These are phyloP conservation scores for Melanerpes aurifrons DNA, from an alignment of 2,113 vertebrate species.

Conservation along the genomic window DNA sequence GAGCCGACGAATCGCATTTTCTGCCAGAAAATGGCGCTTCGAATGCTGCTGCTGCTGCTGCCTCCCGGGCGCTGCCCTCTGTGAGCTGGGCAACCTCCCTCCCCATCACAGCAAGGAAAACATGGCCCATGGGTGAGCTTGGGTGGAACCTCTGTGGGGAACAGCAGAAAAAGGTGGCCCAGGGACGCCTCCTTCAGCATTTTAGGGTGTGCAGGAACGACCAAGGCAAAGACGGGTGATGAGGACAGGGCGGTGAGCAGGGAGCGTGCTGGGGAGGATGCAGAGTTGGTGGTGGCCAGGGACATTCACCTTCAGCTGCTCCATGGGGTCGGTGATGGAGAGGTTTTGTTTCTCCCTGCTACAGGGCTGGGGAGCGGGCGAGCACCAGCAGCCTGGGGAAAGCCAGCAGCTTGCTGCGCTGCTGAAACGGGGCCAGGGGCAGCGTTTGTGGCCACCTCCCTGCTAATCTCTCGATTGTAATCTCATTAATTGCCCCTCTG, in stretches of 20 bases:
- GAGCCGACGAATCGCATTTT: neutral
- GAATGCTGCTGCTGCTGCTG: neutral
- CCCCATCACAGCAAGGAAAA: neutral
- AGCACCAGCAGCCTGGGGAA: neutral
- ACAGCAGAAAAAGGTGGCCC: neutral
- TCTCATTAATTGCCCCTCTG: conserved; percentile 57
- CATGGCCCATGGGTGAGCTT: fast-evolving
- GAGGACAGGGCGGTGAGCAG: neutral
- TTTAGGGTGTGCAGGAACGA: fast-evolving
- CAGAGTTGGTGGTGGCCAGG: neutral
- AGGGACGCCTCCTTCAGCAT: neutral
- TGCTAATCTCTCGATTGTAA: neutral
- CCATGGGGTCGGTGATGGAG: neutral
- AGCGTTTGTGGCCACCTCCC: neutral
- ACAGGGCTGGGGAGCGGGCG: neutral
- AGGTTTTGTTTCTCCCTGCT: neutral
- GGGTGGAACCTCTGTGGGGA: neutral
- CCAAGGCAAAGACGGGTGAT: fast-evolving
- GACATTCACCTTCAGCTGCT: fast-evolving
- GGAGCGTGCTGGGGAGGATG: neutral
- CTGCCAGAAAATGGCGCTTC: neutral
- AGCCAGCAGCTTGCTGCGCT: neutral
- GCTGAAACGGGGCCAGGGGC: neutral
- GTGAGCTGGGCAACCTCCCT: fast-evolving
- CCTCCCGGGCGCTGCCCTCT: neutral